These are phyloP conservation scores for Malurus melanocephalus DNA, from an alignment of 2,113 vertebrate genomes.

Conservation along the genomic window DNA sequence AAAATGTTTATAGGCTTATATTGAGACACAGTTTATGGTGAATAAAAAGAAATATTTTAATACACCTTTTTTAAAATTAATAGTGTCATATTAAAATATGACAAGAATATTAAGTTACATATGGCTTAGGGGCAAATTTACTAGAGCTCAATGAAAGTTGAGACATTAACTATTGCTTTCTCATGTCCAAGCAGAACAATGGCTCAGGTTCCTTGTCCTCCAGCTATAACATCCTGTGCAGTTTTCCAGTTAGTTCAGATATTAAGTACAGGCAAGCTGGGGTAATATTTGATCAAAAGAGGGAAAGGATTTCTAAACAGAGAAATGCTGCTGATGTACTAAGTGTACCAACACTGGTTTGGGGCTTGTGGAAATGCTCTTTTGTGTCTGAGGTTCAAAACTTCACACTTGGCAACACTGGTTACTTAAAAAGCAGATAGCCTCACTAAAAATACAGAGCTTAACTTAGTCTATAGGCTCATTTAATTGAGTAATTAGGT, in stretches of 20 bases:
- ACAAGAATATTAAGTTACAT: not conserved
- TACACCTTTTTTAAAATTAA: not conserved
- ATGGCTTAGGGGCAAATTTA: not conserved
- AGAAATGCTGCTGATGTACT: not conserved
- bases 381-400: not conserved
- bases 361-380: not conserved
- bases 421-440: not conserved
- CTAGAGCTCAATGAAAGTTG: not conserved
- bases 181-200: not conserved
- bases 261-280: not conserved
- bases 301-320: not conserved
- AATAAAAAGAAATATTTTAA: not conserved
- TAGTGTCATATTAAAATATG: not conserved
- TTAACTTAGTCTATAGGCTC: not conserved
- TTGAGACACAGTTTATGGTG: not conserved
- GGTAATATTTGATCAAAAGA: not conserved
- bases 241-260: not conserved
- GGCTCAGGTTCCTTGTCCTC: not conserved
- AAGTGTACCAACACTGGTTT: too few relatives aligned
- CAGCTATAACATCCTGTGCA: not conserved
- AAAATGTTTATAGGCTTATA: not conserved
- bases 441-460: not conserved
- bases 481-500: not conserved
- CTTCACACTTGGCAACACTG: not conserved
- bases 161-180: not conserved